Evolutionary conservation across 2,797 vertebrate genomes (phyloP), one percentile per base, ranked within the genome.

Genomic region (Trematomus bernacchii): DNA sequence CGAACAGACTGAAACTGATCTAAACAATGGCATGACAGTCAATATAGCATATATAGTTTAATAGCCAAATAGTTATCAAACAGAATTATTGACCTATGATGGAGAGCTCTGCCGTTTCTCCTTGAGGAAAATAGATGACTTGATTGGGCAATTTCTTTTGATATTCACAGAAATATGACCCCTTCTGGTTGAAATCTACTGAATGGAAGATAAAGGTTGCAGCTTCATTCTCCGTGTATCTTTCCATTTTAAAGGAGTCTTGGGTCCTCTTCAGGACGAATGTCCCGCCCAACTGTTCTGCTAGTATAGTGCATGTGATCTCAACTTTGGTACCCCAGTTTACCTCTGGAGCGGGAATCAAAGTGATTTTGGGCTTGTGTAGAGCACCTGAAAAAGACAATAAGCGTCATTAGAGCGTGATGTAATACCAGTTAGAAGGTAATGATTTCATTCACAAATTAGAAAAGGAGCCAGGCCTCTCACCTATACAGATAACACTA

Each of bases 81-180:
- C 33, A 27, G 3, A 27, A 27, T 27, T 27, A 27, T 27, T 81
- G 13, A 94, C 93, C 91, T 84, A 0, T 66, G 59, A 94, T 68
- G 14, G 74, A 59, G 11, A 95, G 78, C 0, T 91, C 85, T 7
- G 70, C 82, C 8, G 19, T 1, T 46, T 76, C 73, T 67, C 93
- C 92, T 59, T 87, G 85, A 50, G 92, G 89, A 60, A 86, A 91
- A 60, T 76, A 53, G 71, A 94, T 90, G 3, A 80, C 2, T 65
- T 90, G 79, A 40, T 8, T 51, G 1, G 76, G 3, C 48, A 93
- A 0, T 77, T 87, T 89, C 77, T 92, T 93, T 21, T 91, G 85
- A 87, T 92, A 95, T 87, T 93, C 89, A 83, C 94, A 95, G 70
- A 85, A 90, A 77, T 94, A 94, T 0, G 88, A 80, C 2, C 93